Percentiles rank a stretch among this genome's conserved stretches.
These are phyloP conservation scores for Dryas iulia DNA, from an alignment of 1,140 invertebrate species.

Conservation along the genomic window DNA sequence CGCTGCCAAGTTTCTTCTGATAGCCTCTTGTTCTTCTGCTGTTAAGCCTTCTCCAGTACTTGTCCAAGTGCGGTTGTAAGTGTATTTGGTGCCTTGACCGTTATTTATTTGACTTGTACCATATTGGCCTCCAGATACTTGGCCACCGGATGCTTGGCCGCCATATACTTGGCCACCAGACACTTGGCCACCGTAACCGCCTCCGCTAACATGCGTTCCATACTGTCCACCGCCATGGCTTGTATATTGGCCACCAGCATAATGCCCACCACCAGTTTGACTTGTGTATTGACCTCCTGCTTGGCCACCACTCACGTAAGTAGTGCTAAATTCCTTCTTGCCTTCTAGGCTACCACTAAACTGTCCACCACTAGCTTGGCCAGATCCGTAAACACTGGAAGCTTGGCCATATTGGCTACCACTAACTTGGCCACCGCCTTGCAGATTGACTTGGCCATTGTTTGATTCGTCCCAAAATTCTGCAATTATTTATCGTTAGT, in stretches of 20 bases:
- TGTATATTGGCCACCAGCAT: conserved; percentile 23
- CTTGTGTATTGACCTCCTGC: conserved; percentile 19
- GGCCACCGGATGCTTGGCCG: conserved; percentile 29
- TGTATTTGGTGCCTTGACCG: conserved; percentile 34
- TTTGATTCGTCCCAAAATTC: conserved; percentile 53
- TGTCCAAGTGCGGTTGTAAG: conserved; percentile 53
- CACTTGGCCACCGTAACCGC: conserved; percentile 14
- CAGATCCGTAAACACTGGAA: conserved; percentile 18
- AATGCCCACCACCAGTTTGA: conserved; percentile 14
- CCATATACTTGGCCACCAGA: conserved; percentile 15
- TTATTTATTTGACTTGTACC: conserved; percentile 20
- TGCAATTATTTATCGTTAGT: conserved; percentile 29
- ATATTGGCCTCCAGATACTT: conserved; percentile 31
- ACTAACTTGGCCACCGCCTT: conserved; percentile 23
- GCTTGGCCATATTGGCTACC: conserved; percentile 21
- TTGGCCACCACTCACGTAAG: conserved; percentile 16
- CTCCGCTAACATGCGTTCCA: conserved; percentile 17
- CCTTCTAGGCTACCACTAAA: conserved; percentile 21
- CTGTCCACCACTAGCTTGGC: conserved; percentile 13
- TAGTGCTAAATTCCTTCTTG: background rate
- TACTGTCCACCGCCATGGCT: conserved; percentile 21
- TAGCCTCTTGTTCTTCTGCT: conserved; percentile 55
- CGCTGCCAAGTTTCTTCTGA: conserved; percentile 44
- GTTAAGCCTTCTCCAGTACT: conserved; percentile 43
- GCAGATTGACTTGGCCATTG: conserved; percentile 29